A percentile compares a stretch with the other conserved stretches of the same genome.
phyloP scores from a whole-genome alignment of 1,140 invertebrate genomes.

The Triops longicaudatus region DNA sequence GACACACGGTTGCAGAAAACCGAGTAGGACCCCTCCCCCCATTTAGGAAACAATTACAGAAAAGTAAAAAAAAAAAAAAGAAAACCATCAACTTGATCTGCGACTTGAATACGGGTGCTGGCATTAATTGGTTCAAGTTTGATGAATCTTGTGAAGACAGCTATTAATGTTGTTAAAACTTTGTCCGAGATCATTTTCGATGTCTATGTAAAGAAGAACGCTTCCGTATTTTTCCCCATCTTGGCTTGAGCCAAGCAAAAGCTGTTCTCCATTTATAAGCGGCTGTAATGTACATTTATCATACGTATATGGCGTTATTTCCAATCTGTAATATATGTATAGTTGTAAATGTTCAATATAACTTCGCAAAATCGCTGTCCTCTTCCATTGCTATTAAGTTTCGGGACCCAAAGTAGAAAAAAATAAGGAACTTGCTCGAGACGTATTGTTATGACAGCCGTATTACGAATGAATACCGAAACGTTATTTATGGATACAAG shows the following conservation, averaged over 20 bases:
- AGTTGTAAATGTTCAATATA: slow-evolving; percentile 16
- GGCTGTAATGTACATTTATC: neutral
- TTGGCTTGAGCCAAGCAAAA: neutral
- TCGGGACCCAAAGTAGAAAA: neutral
- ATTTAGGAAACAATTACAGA: neutral
- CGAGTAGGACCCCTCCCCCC: neutral
- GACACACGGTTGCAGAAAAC: neutral
- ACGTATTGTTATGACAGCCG: too few relatives aligned
- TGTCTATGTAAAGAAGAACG: neutral
- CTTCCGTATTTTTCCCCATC: neutral
- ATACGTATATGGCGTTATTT: slow-evolving; percentile 15
- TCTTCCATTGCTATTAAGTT: neutral
- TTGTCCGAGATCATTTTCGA: neutral
- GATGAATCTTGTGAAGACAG: neutral
- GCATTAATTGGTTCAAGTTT: neutral
- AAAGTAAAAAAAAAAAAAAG: too few relatives aligned
- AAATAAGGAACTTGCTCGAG: too few relatives aligned
- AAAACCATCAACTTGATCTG: neutral
- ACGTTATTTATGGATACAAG: too few relatives aligned
- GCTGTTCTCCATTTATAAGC: neutral
- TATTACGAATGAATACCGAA: too few relatives aligned
- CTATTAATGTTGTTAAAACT: neutral
- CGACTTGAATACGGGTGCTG: slow-evolving; percentile 12
- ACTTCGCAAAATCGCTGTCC: neutral
- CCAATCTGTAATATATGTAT: slow-evolving; percentile 3